Conservation (phyloP, 2,888 invertebrate genomes). For the Euphydryas editha region DNA sequence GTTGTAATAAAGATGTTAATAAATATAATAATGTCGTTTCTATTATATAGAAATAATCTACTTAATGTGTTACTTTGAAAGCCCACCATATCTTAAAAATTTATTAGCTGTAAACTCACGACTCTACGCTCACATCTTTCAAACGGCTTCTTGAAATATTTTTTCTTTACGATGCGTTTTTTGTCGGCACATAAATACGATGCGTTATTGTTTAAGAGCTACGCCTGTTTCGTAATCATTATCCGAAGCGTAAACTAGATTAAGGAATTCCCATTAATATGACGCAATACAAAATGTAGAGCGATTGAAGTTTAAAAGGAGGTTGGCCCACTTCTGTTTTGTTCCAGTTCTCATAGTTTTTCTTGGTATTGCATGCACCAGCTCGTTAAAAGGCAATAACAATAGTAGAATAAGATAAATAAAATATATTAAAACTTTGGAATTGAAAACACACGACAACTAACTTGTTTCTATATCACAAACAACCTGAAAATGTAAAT, state of each 20-base stretch:
- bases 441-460: background rate
- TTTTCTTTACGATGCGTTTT: slow-evolving; percentile 54
- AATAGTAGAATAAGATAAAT: slow-evolving; percentile 12
- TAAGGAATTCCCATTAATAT: slow-evolving; percentile 62
- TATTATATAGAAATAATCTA: slow-evolving; percentile 32
- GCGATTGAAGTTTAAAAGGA: slow-evolving; percentile 55
- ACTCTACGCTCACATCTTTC: slow-evolving; percentile 57
- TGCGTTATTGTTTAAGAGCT: slow-evolving; percentile 64
- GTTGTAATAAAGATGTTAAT: slow-evolving; percentile 8
- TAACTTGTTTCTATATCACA: background rate
- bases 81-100: slow-evolving; percentile 59
- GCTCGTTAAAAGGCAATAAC: slow-evolving; percentile 26
- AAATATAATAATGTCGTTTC: background rate
- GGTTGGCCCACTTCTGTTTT: slow-evolving; percentile 45
- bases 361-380: slow-evolving; percentile 33
- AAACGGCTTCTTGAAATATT: slow-evolving; percentile 53
- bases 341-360: slow-evolving; percentile 44
- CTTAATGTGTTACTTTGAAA: slow-evolving; percentile 51
- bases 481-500: background rate
- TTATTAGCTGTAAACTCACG: slow-evolving; percentile 61
- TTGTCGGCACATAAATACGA: slow-evolving; percentile 58
- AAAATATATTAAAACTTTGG: slow-evolving; percentile 4
- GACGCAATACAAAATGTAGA: slow-evolving; percentile 53
- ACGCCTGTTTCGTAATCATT: slow-evolving; percentile 66
- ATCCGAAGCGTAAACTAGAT: slow-evolving; percentile 59